Conservation (phyloP, 2,113 vertebrate species). For the Pseudorasbora parva region DNA sequence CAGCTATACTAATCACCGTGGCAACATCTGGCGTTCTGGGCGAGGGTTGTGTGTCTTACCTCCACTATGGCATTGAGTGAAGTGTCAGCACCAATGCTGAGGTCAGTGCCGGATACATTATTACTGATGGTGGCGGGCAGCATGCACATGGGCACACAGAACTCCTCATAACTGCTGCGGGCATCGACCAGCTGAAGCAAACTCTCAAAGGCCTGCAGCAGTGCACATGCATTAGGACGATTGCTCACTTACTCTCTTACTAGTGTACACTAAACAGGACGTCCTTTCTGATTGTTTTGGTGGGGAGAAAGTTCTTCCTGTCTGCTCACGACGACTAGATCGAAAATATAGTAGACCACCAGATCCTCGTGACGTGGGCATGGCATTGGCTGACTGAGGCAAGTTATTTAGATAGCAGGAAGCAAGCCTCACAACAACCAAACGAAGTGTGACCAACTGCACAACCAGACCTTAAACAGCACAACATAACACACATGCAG, state of each 20-base stretch:
- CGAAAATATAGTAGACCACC: not conserved
- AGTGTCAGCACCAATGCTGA: constrained; percentile 86
- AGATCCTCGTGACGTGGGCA: not conserved
- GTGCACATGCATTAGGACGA: constrained; percentile 63
- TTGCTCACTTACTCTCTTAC: not conserved
- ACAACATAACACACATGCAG: not conserved
- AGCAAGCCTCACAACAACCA: not conserved
- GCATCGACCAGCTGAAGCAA: constrained; percentile 79
- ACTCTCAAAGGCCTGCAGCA: constrained; percentile 86
- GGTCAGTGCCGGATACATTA: constrained; percentile 88
- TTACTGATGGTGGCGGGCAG: constrained; percentile 93
- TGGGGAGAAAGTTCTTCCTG: not conserved
- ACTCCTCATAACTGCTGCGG: constrained; percentile 77
- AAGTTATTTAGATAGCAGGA: not conserved
- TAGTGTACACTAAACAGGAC: not conserved
- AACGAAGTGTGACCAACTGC: not conserved
- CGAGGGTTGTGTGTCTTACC: constrained; percentile 78
- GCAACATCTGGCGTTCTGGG: not conserved
- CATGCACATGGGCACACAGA: constrained; percentile 87
- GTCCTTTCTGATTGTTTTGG: not conserved
- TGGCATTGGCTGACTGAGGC: not conserved
- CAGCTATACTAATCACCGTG: not conserved
- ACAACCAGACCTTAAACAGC: not conserved
- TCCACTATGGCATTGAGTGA: constrained; percentile 85
- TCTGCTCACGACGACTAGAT: not conserved